Evolutionary conservation across 2,888 invertebrate species (phyloP), one percentile per base, ranked within the genome.

Genomic region (Torymus tubicola): DNA sequence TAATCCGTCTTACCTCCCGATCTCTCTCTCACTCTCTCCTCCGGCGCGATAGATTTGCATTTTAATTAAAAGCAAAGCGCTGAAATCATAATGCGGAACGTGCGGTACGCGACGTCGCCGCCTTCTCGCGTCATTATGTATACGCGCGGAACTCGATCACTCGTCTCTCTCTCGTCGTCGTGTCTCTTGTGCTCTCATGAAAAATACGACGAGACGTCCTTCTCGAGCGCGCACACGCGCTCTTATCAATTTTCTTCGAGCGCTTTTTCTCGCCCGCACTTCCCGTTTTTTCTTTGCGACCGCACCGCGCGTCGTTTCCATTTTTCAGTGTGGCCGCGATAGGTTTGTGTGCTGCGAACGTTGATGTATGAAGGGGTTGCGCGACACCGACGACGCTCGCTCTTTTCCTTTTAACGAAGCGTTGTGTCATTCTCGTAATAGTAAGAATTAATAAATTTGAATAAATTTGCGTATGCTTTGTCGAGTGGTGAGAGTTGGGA

Each of bases 81-180:
- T 92, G 93, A 92, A 93, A 93, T 93, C 93, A 93, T 93, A 93
- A 93, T 93, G 92, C 92, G 89, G 87, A 89, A 89, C 90, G 89
- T 89, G 88, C 87, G 89, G 86, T 42, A 42, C 42, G 42, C 42
- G 42, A 8, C 42, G 42, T 8, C 85, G 86, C 84, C 86, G 88
- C 86, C 87, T 86, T 86, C 87, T 84, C 73, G 68, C 79, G 64
- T 83, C 78, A 81, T 83, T 83, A 81, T 81, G 80, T 73, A 81
- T 79, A 76, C 67, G 74, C 69, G 73, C 61, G 31, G 21, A 76
- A 72, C 76, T 81, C 81, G 68, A 71, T 81, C 75, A 64, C 70
- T 64, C 31, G 58, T 58, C 53, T 14, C 53, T 53, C 64, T 52
- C 24, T 11, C 64, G n/a, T 55, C 65, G 11, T 31, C 24, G 55